A percentile compares a stretch with the other conserved stretches of the same genome.
Conservation (phyloP, 2,888 invertebrate species). For the Sceliomorpha sp. region DNA sequence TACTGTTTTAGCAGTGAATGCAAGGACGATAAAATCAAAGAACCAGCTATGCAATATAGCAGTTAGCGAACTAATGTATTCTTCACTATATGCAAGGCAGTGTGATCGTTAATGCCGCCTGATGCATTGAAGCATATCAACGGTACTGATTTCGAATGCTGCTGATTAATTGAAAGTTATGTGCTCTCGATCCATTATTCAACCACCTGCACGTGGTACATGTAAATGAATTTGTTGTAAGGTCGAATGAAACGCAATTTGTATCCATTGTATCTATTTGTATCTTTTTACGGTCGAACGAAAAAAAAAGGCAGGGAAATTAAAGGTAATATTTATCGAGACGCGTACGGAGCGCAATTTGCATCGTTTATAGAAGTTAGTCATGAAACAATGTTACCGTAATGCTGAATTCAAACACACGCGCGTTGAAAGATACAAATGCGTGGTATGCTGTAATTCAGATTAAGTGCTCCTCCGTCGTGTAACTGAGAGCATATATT, state of each 20-base stretch:
- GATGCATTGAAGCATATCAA: slow-evolving; percentile 15
- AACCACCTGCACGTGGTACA: background rate
- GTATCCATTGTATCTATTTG: background rate
- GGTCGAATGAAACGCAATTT: background rate
- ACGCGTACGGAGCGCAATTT: slow-evolving; percentile 4
- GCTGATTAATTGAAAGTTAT: slow-evolving; percentile 22
- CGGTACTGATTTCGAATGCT: slow-evolving; percentile 9
- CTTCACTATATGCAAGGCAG: slow-evolving; percentile 20
- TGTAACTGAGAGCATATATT: slow-evolving; percentile 9
- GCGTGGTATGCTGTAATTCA: slow-evolving; percentile 10
- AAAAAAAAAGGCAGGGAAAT: no score
- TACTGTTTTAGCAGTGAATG: slow-evolving; percentile 22
- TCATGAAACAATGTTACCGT: slow-evolving; percentile 18
- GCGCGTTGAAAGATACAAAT: slow-evolving; percentile 16
- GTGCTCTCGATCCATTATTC: slow-evolving; percentile 4
- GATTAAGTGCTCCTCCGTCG: slow-evolving; percentile 12
- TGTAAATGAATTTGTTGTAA: slow-evolving; percentile 7
- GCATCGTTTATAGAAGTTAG: slow-evolving; percentile 10
- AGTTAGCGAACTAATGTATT: slow-evolving; percentile 19
- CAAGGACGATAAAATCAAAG: slow-evolving; percentile 37
- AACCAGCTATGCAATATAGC: slow-evolving; percentile 30
- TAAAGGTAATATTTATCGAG: background rate
- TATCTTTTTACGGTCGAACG: no score
- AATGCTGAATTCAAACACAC: slow-evolving; percentile 9
- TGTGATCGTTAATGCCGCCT: slow-evolving; percentile 29